Conservation (phyloP, 2,888 invertebrate species). For the Cistogaster globosa region DNA sequence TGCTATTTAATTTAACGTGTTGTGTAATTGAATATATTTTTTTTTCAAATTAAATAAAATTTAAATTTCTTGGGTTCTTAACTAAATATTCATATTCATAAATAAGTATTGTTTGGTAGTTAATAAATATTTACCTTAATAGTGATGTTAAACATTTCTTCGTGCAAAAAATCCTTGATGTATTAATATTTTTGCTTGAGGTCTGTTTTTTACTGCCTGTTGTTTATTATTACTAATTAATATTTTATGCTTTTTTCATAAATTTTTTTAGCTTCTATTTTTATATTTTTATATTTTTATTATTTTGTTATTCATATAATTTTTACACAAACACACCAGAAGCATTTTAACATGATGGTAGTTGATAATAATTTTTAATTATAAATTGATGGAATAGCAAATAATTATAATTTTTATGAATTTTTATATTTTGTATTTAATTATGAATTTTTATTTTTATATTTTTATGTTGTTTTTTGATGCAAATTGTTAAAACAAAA, state of each 20-base stretch:
- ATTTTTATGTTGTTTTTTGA: constrained; percentile 23
- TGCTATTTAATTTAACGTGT: too few species aligned
- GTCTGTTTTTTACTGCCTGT: constrained; percentile 21
- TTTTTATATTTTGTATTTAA: constrained; percentile 33
- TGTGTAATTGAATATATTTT: too few species aligned
- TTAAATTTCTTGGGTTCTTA: background rate
- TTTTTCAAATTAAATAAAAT: background rate
- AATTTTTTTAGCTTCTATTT: too few species aligned
- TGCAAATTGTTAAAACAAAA: constrained; percentile 38
- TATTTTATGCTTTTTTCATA: constrained; percentile 8
- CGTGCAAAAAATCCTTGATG: constrained; percentile 75
- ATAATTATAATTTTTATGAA: constrained; percentile 38
- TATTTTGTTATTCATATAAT: constrained; percentile 19
- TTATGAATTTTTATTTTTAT: constrained; percentile 25
- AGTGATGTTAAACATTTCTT: constrained; percentile 80
- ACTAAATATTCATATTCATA: background rate
- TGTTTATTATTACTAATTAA: constrained; percentile 12
- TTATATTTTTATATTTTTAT: background rate
- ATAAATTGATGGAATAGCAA: constrained; percentile 49
- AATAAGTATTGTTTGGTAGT: background rate
- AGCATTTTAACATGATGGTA: constrained; percentile 12
- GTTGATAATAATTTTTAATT: constrained; percentile 30
- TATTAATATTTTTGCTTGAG: constrained; percentile 53
- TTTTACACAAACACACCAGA: constrained; percentile 6
- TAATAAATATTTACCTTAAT: constrained; percentile 78